Percentiles rank a stretch among this genome's conserved stretches.
Evolutionary conservation across 2,797 vertebrate species (phyloP).

Genomic region (Notamacropus eugenii): DNA sequence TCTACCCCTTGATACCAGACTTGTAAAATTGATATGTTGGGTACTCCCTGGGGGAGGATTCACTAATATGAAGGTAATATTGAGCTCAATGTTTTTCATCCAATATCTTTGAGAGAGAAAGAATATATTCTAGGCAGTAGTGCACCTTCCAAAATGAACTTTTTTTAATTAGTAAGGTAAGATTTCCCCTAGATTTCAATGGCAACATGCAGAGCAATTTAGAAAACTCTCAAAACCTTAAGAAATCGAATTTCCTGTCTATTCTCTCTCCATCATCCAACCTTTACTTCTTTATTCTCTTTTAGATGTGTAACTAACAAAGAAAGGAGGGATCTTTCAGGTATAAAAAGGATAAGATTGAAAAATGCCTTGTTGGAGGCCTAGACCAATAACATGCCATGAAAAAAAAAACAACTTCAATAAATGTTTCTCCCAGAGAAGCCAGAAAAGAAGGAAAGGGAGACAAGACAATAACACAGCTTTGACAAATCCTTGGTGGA

Average conservation of each 20-base stretch:
- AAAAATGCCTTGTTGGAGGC: conserved; percentile 20
- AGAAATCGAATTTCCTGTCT: neutral
- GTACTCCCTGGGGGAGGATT: neutral
- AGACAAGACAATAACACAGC: neutral
- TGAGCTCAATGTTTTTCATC: neutral
- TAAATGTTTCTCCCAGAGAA: conserved; percentile 5
- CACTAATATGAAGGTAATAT: neutral
- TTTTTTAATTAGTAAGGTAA: neutral
- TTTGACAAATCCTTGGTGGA: conserved; percentile 38
- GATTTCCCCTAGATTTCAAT: neutral
- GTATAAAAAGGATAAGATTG: neutral
- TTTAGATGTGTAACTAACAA: neutral
- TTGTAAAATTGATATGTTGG: neutral
- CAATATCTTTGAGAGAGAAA: neutral
- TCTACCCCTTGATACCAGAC: neutral
- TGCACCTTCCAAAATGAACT: neutral
- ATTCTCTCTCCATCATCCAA: neutral
- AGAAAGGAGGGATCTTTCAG: conserved; percentile 1
- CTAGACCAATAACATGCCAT: conserved; percentile 21
- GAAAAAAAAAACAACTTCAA: conserved; percentile 2
- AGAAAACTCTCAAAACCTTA: neutral
- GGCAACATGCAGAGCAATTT: neutral
- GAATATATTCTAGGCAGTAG: neutral
- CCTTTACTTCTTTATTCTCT: conserved; percentile 3
- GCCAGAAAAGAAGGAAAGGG: conserved; percentile 8